Conservation (phyloP, 2,797 vertebrate genomes). For the Gambusia yucatana region DNA sequence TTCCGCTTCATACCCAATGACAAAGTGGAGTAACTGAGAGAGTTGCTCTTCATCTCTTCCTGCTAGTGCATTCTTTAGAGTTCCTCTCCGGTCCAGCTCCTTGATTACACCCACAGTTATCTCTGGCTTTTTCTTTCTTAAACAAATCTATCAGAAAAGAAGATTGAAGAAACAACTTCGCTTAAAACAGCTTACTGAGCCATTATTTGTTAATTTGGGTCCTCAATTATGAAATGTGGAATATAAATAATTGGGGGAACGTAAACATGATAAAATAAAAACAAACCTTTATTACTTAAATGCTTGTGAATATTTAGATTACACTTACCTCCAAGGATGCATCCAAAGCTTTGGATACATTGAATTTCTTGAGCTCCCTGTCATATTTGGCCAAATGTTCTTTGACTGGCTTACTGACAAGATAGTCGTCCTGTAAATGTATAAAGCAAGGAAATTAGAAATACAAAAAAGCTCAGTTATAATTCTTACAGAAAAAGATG, state of each 20-base stretch:
- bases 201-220: background rate
- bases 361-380: conserved; percentile 89
- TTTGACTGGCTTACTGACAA: conserved; percentile 88
- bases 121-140: conserved; percentile 84
- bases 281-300: background rate
- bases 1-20: conserved; percentile 84
- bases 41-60: conserved; percentile 91
- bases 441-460: background rate
- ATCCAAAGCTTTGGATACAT: conserved; percentile 93
- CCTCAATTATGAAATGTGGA: background rate
- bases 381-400: conserved; percentile 90
- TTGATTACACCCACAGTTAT: conserved; percentile 91
- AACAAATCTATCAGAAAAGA: conserved; percentile 73
- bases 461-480: background rate
- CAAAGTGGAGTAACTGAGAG: conserved; percentile 86
- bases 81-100: conserved; percentile 94
- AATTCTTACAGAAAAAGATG: background rate
- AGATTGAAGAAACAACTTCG: background rate
- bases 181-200: background rate
- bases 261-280: background rate
- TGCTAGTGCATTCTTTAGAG: conserved; percentile 91
- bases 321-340: conserved; percentile 86
- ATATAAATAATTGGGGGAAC: background rate
- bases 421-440: conserved; percentile 88
- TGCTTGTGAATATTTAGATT: background rate